Base-by-base conservation (phyloP, 2,888 invertebrate genomes). In the Hydropsyche betteni region DNA sequence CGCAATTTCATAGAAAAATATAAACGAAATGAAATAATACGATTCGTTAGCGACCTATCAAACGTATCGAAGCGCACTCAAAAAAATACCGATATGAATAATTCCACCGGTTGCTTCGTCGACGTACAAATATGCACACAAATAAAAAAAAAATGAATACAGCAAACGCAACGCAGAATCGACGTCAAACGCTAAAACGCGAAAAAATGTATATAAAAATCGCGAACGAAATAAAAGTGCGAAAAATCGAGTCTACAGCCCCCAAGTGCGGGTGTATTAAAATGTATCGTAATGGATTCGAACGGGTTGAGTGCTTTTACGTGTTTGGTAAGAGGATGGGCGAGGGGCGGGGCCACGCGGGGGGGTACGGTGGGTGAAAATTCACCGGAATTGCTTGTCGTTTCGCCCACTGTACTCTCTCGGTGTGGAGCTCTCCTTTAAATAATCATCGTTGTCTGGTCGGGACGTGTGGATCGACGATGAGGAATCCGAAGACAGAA, bases 301-400 rank as follows among this genome's bases (percentile, higher is more conserved):
- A 69, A 73, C 74, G 72, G 76, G 74, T 78, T 72, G 76, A 76
- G 78, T 78, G 78, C 78, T 78, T 78, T 78, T 76, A 58, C 78
- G 74, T 78, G 78, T 78, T 73, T 69, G 69, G 44, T 44, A 10
- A 44, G 44, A 44, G 44, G 44, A 44, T 44, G 44, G 44, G 44
- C 44, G 7, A 44, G 44, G 44, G 44, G 44, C 6, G 44, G 44
- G 6, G 44, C 3, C 44, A 4, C 6, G 44, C 7, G 44, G 44
- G 44, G 44, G 10, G 44, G 44, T 44, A 44, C 44, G 4, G 44
- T 44, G 44, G 75, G 68, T 68, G 52, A 44, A 70, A 69, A 77
- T 77, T 72, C 75, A 69, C 44, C 75, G 69, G 68, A 75, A 44
- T 44, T 4, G 44, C 10, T 8, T 44, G 10, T 44, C 10, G 44